phyloP scores from a whole-genome alignment of 2,113 vertebrate genomes.

The Clarias gariepinus region DNA sequence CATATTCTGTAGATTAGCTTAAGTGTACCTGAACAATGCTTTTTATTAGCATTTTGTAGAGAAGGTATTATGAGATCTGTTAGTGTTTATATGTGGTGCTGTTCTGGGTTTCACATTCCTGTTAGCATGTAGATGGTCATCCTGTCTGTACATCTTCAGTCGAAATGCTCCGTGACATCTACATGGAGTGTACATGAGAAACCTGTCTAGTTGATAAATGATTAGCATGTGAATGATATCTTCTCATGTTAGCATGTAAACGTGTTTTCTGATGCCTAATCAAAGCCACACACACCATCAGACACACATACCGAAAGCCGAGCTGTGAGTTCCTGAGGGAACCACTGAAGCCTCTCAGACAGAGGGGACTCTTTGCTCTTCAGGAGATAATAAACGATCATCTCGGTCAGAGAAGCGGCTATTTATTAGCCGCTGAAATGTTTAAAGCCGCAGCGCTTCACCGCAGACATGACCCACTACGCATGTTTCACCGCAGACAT shows the following conservation, averaged over 20 bases:
- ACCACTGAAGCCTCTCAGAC: conserved; percentile 57
- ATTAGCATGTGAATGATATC: neutral
- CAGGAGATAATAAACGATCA: conserved; percentile 65
- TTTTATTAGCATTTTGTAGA: too few relatives aligned
- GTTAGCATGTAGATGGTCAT: too few relatives aligned
- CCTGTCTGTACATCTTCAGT: too few relatives aligned
- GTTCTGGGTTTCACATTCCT: neutral
- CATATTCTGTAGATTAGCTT: neutral
- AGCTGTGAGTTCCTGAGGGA: conserved; percentile 28
- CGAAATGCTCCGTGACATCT: neutral
- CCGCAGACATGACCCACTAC: conserved; percentile 24
- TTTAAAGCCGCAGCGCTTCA: conserved; percentile 33
- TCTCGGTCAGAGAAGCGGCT: conserved; percentile 54
- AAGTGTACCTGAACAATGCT: neutral
- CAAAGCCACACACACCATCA: conserved; percentile 1
- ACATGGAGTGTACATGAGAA: neutral
- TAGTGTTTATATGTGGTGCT: too few relatives aligned
- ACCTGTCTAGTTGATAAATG: neutral
- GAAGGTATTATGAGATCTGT: neutral
- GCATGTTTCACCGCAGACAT: conserved; percentile 43
- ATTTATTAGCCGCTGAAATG: conserved; percentile 72
- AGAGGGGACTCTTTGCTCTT: conserved; percentile 54
- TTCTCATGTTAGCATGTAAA: neutral
- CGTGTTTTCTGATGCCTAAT: neutral
- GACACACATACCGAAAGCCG: neutral